Evolutionary conservation across 1,140 invertebrate genomes (phyloP).

Genomic region (Ceratosolen fusciceps): DNA sequence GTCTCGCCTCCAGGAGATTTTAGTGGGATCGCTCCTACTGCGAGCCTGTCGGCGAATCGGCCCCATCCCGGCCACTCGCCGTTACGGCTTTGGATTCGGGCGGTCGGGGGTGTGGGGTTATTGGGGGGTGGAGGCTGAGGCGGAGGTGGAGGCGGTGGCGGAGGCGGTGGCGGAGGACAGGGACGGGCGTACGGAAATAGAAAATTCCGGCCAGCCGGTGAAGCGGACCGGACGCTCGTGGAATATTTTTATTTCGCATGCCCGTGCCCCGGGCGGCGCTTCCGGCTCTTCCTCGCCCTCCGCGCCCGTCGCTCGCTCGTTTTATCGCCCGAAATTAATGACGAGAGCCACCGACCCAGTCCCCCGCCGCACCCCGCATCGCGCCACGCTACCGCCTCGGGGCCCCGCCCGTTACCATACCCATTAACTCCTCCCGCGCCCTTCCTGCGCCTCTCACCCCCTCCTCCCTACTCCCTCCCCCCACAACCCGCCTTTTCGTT

Average conservation of each 20-base stretch:
- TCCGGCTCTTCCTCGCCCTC: not conserved
- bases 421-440: too few species aligned
- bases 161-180: not conserved
- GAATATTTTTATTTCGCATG: constrained; percentile 39
- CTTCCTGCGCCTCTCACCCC: too few species aligned
- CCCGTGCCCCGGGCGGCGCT: not conserved
- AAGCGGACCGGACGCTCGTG: constrained; percentile 24
- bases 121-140: not conserved
- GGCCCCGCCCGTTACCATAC: too few species aligned
- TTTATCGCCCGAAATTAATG: constrained; percentile 20
- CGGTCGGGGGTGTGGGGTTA: not conserved
- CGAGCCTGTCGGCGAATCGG: not conserved
- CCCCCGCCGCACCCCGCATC: too few species aligned
- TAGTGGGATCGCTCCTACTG: not conserved
- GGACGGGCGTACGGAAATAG: constrained; percentile 21
- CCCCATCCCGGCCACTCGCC: too few species aligned
- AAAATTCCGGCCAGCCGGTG: constrained; percentile 47
- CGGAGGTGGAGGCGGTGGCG: not conserved
- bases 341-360: too few species aligned
- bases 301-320: not conserved
- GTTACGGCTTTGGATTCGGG: too few species aligned
- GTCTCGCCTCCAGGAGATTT: not conserved
- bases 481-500: too few species aligned
- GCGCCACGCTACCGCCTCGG: too few species aligned
- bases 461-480: too few species aligned